Base-by-base conservation (phyloP, 2,888 invertebrate species). In the Pycnomerus fuliginosus region DNA sequence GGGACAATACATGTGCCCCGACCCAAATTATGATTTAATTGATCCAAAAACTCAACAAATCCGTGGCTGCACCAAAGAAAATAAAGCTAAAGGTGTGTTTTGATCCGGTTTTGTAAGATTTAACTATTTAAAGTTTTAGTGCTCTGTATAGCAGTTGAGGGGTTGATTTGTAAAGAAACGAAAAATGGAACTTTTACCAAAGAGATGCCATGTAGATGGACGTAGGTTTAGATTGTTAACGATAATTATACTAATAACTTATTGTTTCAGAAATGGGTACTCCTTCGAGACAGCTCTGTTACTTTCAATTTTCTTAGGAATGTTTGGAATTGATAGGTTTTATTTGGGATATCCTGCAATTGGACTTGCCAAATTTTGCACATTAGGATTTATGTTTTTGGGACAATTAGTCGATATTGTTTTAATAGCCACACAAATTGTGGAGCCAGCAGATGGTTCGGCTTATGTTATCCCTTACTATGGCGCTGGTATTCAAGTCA, bases 261-360 rank as follows among this genome's bases (percentile, higher is more conserved):
- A 7, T 16, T 16, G 10, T 44, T 75, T 23, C 74, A 95, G 94
- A 42, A 97, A 96, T 80, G 96, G 95, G 12, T 93, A 95, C 68
- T 88, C 89, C 2, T 85, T 94, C 67, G 94, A 96, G 69, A 90
- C 91, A 37, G 87, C 98, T 0, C 74, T 99, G 28, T 73, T 98
- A 20, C 76, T 99, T 2, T 98, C 98, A 0, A 89, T 99, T 33
- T 99, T 99, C 69, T 77, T 98, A 42, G 99, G 99, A 16, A 95
- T 97, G 91, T 93, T 99, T 75, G 99, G 99, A 11, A 80, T 92
- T 14, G 99, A 99, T 70, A 78, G 99, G 47, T 97, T 99, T 73
- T 99, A 99, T 68, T 77, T 99, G n/a, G 99, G 99, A 16, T 98
- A 98, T 71, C 95, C 94, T 36, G 97, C 94, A 1, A 83, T 98